Percentiles rank a stretch among this genome's conserved stretches.
Conservation (phyloP, 2,797 vertebrate genomes). For the Alectoris magna region DNA sequence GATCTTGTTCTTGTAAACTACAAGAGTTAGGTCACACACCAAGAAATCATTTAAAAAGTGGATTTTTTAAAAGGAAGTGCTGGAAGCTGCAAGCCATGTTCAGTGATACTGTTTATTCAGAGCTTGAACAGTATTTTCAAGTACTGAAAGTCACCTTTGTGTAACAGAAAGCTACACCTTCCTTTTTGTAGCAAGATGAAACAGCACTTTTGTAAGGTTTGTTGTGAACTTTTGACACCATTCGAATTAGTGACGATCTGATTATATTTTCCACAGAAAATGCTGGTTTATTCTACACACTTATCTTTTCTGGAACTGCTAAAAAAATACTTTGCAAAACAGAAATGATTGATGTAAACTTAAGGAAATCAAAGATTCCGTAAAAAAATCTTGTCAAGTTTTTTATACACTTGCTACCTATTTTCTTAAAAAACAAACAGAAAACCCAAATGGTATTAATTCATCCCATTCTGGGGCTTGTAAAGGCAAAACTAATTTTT, state of each 20-base stretch:
- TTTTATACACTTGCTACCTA: background rate
- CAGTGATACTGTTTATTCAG: background rate
- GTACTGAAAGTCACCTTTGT: background rate
- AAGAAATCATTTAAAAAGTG: background rate
- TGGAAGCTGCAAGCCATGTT: background rate
- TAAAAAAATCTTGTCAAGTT: background rate
- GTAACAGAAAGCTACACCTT: background rate
- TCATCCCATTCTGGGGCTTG: background rate
- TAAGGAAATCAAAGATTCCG: background rate
- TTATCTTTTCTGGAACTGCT: background rate
- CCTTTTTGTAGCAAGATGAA: background rate
- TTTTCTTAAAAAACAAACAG: background rate
- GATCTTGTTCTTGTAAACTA: background rate
- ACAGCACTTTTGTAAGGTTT: background rate
- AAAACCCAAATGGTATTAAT: background rate
- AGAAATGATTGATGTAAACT: background rate
- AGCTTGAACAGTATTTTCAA: background rate
- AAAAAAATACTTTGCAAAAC: background rate
- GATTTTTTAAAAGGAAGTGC: background rate
- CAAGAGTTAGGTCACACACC: background rate
- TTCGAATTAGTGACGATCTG: background rate
- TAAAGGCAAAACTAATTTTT: background rate
- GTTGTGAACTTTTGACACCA: background rate
- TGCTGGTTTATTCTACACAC: background rate
- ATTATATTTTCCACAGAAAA: background rate